phyloP scores from a whole-genome alignment of 1,140 invertebrate species.

The Micrasema longulum region DNA sequence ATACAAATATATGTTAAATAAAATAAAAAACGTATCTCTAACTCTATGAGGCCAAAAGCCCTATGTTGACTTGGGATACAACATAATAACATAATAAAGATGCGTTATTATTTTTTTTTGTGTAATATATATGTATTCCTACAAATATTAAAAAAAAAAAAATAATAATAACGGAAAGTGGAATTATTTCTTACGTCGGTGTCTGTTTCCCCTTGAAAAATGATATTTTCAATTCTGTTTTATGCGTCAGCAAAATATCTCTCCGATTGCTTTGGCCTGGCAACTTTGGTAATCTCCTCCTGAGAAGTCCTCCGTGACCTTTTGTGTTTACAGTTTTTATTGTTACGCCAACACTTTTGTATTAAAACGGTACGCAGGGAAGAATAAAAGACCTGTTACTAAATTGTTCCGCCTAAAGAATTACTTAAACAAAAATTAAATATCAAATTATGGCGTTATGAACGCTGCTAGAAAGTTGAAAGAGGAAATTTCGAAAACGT shows the following conservation, averaged over 20 bases:
- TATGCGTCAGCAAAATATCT: slow-evolving; percentile 4
- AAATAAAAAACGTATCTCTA: no score
- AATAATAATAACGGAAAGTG: background rate
- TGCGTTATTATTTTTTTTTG: background rate
- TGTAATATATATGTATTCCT: background rate
- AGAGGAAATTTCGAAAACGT: no score
- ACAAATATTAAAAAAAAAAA: background rate
- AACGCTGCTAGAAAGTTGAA: no score
- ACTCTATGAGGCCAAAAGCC: no score
- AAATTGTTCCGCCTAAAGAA: no score
- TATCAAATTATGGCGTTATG: no score
- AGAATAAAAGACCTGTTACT: background rate
- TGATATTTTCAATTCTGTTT: slow-evolving; percentile 3
- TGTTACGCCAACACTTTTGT: background rate
- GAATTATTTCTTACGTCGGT: background rate
- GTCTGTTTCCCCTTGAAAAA: background rate
- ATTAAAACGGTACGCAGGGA: background rate
- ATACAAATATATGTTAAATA: no score
- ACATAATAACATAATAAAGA: background rate
- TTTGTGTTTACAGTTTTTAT: slow-evolving; percentile 6
- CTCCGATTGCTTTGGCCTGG: background rate
- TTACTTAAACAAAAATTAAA: no score
- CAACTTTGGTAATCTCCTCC: slow-evolving; percentile 3
- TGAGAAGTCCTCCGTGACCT: background rate
- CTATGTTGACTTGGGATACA: background rate